Percentiles rank a stretch among this genome's conserved stretches.
Evolutionary conservation across 2,113 vertebrate genomes (phyloP).

Genomic region (Tor tambroides): DNA sequence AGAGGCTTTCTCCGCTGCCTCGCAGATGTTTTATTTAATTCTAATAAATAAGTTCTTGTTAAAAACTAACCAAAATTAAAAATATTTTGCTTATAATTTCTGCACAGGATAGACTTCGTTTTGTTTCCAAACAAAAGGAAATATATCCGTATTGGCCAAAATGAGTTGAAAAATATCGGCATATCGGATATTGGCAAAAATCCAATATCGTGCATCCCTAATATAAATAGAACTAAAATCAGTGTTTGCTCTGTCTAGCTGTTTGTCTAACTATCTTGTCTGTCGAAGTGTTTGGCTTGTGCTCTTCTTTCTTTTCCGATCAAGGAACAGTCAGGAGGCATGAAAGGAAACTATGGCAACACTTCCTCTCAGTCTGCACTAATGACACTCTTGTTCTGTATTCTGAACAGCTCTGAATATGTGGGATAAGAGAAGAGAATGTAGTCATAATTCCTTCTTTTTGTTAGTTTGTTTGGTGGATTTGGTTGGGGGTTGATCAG

Average conservation of each 20-base stretch:
- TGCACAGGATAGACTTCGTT: too few species aligned
- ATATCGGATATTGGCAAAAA: too few species aligned
- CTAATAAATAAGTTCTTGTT: too few species aligned
- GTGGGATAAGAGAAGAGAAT: constrained; percentile 47
- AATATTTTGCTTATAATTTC: too few species aligned
- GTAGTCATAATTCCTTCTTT: constrained; percentile 12
- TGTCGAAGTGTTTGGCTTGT: constrained; percentile 5
- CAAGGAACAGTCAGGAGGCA: constrained; percentile 36
- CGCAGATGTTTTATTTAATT: too few species aligned
- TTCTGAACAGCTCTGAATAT: constrained; percentile 43
- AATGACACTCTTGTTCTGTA: constrained; percentile 47
- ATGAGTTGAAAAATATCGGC: too few species aligned
- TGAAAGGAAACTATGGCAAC: constrained; percentile 65
- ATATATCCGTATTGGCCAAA: too few species aligned
- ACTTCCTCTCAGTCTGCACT: constrained; percentile 28
- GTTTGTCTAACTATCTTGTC: constrained; percentile 4
- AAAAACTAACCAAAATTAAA: too few species aligned
- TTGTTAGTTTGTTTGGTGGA: background rate
- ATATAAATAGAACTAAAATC: too few species aligned
- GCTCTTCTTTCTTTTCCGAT: constrained; percentile 41
- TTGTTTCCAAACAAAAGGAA: too few species aligned
- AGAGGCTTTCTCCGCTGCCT: too few species aligned
- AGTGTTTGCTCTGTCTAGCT: background rate
- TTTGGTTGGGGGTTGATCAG: constrained; percentile 32
- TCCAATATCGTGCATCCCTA: too few species aligned